Evolutionary conservation across 2,797 vertebrate genomes (phyloP).

Genomic region (Rhabdomys pumilio): DNA sequence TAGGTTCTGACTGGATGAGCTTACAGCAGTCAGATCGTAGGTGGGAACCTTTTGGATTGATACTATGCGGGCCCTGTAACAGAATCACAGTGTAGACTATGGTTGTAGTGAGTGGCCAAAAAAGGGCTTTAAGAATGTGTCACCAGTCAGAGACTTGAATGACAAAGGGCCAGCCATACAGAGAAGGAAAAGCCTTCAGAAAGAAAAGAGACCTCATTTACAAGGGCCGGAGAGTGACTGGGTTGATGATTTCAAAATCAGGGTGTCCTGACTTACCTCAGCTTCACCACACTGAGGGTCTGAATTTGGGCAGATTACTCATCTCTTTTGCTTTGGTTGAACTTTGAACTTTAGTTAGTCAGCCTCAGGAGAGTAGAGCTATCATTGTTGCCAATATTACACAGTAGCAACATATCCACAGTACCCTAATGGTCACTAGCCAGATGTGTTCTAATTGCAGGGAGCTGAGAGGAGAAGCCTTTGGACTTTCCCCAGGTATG

Average conservation of each 20-base stretch:
- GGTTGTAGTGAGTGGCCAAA: background rate
- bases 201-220: background rate
- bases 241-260: background rate
- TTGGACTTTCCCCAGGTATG: background rate
- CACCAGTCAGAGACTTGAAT: background rate
- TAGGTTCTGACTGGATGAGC: background rate
- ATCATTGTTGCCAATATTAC: constrained; percentile 37
- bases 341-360: constrained; percentile 61
- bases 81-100: background rate
- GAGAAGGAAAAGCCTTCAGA: background rate
- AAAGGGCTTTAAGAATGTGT: background rate
- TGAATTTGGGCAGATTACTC: background rate
- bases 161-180: background rate
- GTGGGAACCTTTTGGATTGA: background rate
- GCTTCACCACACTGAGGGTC: background rate
- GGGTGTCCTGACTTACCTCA: background rate
- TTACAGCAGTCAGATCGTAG: background rate
- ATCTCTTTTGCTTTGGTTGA: constrained; percentile 52
- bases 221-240: background rate
- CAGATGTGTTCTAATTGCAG: constrained; percentile 47
- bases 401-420: background rate
- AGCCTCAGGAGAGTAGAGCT: constrained; percentile 30
- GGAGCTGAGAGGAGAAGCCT: background rate
- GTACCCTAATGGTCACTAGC: background rate
- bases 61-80: background rate